phyloP scores from a whole-genome alignment of 2,113 vertebrate genomes.

The Gallinago media region DNA sequence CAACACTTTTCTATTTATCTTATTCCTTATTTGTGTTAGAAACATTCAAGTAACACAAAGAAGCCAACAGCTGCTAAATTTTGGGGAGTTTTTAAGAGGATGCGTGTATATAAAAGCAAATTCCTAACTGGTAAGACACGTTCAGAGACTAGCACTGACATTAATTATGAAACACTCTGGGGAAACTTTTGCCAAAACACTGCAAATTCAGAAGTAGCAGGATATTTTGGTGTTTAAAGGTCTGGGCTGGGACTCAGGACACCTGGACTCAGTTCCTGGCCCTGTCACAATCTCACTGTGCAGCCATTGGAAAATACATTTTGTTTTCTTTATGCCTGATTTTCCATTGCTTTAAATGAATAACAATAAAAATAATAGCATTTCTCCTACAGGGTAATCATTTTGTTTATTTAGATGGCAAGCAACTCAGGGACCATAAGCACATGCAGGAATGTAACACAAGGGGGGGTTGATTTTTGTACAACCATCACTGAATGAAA shows the following conservation, averaged over 20 bases:
- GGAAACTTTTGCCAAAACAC: constrained; percentile 8
- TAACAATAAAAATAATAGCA: background rate
- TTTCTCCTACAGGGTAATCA: background rate
- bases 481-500: background rate
- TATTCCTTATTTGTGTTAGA: background rate
- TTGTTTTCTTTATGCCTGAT: constrained; percentile 13
- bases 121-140: constrained; percentile 47
- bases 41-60: background rate
- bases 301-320: background rate
- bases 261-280: constrained; percentile 45
- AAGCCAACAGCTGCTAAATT: constrained; percentile 37
- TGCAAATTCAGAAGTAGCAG: background rate
- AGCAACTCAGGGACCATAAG: background rate
- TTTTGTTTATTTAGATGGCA: constrained; percentile 23
- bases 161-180: constrained; percentile 40
- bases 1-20: constrained; percentile 8
- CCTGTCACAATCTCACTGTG: background rate
- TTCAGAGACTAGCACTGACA: constrained; percentile 15
- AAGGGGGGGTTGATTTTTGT: background rate
- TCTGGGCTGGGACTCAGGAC: constrained; percentile 47
- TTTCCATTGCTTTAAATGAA: constrained; percentile 21
- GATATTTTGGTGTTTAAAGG: constrained; percentile 40
- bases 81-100: background rate
- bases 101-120: constrained; percentile 38
- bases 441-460: background rate